Conservation (phyloP, 2,113 vertebrate genomes). For the Elephas maximus region DNA sequence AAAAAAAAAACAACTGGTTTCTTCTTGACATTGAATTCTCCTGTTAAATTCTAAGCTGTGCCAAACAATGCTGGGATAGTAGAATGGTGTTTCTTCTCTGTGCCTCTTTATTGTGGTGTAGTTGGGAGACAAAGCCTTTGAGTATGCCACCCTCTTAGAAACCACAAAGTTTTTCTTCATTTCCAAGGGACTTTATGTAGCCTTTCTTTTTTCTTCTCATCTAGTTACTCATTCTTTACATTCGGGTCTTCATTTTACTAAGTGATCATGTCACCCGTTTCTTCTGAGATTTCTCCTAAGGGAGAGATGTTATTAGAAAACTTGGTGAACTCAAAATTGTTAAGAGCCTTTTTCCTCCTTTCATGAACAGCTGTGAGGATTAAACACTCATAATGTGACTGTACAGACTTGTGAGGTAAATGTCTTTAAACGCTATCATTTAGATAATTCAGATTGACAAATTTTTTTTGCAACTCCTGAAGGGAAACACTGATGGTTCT, state of each 20-base stretch:
- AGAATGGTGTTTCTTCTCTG: background rate
- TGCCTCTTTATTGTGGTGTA: background rate
- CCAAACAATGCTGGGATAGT: background rate
- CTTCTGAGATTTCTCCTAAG: slow-evolving; percentile 23
- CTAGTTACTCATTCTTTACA: slow-evolving; percentile 8
- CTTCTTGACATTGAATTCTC: background rate
- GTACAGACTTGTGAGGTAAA: background rate
- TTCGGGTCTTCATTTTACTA: slow-evolving; percentile 7
- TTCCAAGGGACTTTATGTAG: background rate
- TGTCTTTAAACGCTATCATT: background rate
- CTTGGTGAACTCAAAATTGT: background rate
- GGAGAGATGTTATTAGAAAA: slow-evolving; percentile 42
- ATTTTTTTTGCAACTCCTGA: background rate
- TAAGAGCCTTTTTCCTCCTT: background rate
- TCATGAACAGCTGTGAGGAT: background rate
- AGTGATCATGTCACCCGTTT: slow-evolving; percentile 10
- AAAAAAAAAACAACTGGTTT: background rate
- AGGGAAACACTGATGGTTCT: background rate
- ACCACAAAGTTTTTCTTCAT: background rate
- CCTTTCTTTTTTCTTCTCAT: slow-evolving; percentile 43
- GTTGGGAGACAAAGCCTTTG: background rate
- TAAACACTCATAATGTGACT: background rate
- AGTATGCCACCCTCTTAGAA: background rate
- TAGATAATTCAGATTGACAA: background rate
- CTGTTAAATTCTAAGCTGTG: background rate